Evolutionary conservation across 2,113 vertebrate genomes (phyloP).

Genomic region (Cyrtonyx montezumae): DNA sequence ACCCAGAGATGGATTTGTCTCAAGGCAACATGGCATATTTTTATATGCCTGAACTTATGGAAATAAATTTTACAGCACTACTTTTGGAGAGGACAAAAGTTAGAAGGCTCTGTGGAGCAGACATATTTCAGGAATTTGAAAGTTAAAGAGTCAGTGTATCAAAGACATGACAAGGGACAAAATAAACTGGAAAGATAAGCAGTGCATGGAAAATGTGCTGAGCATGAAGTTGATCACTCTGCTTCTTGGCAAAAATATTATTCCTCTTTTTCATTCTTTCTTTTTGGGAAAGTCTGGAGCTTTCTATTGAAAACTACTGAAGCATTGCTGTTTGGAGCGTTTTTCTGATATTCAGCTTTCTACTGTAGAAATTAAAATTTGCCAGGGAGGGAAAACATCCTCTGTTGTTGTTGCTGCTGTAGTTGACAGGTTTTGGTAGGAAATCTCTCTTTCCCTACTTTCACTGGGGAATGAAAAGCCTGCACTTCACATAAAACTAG

Average conservation of each 20-base stretch:
- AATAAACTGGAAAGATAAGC: not conserved
- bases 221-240: not conserved
- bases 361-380: constrained; percentile 14
- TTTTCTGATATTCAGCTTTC: constrained; percentile 22
- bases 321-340: not conserved
- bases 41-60: not conserved
- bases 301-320: not conserved
- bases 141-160: not conserved
- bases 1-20: constrained; percentile 7
- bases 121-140: not conserved
- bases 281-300: not conserved
- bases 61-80: not conserved
- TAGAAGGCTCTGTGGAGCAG: not conserved
- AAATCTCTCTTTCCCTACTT: not conserved
- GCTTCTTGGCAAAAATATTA: not conserved
- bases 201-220: not conserved
- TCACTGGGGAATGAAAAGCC: not conserved
- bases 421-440: not conserved
- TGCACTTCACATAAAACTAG: not conserved
- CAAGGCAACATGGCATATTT: not conserved
- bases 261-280: not conserved
- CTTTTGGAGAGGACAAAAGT: not conserved
- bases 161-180: not conserved
- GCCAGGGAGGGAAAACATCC: not conserved
- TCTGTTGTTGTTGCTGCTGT: not conserved